phyloP scores from a whole-genome alignment of 2,113 vertebrate species.

The Tretioscincus oriximinensis region DNA sequence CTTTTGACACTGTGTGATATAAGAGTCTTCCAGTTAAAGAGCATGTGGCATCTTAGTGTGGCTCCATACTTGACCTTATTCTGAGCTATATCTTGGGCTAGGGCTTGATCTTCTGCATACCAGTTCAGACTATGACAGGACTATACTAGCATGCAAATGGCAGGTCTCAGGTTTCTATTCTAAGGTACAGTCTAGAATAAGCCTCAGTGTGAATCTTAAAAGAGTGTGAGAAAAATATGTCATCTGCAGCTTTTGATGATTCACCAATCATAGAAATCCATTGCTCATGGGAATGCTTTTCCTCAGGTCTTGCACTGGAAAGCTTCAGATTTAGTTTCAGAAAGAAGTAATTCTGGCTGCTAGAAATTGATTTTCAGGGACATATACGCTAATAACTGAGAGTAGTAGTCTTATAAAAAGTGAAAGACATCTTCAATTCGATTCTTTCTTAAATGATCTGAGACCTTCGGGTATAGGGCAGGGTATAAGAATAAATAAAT shows the following conservation, averaged over 20 bases:
- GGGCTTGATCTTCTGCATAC: too few relatives aligned
- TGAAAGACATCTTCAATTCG: neutral
- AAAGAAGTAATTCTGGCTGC: neutral
- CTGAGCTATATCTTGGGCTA: too few relatives aligned
- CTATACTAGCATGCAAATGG: too few relatives aligned
- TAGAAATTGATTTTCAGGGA: neutral
- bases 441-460: neutral
- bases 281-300: neutral
- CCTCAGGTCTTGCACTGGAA: neutral
- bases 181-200: too few relatives aligned
- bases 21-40: neutral
- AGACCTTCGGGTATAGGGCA: neutral
- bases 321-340: neutral
- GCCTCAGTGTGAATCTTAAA: neutral
- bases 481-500: too few relatives aligned
- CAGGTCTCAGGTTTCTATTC: too few relatives aligned
- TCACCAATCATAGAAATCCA: conserved; percentile 9
- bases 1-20: neutral
- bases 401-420: neutral
- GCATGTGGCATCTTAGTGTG: neutral
- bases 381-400: neutral
- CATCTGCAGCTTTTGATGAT: conserved; percentile 5
- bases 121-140: too few relatives aligned
- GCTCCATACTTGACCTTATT: too few relatives aligned
- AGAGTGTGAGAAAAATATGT: neutral